A percentile compares a stretch with the other conserved stretches of the same genome.
These are phyloP conservation scores for Callitettix versicolor DNA, from an alignment of 1,140 invertebrate genomes.

Conservation along the genomic window DNA sequence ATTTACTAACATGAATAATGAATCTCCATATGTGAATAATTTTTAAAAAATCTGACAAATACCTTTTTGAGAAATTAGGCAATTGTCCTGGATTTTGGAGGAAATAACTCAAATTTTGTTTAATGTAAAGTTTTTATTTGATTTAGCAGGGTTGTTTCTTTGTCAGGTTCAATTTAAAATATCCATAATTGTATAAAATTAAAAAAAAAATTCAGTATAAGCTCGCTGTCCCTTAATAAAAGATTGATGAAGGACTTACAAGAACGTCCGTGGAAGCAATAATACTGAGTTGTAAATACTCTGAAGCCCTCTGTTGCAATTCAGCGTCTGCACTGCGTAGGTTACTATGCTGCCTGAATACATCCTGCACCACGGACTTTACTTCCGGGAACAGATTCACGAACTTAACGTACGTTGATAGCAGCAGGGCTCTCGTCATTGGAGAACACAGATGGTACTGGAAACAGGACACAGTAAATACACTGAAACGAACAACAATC, in stretches of 20 bases:
- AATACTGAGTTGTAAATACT: conserved; percentile 93
- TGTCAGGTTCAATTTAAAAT: no score
- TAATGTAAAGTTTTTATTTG: no score
- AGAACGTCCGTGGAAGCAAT: conserved; percentile 94
- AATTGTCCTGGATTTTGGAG: no score
- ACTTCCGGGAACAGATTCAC: conserved; percentile 99
- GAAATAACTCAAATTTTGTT: no score
- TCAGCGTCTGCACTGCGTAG: conserved; percentile 95
- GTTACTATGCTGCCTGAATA: conserved; percentile 93
- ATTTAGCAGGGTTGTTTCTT: no score
- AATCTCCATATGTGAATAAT: no score
- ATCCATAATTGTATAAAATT: neutral
- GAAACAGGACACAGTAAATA: conserved; percentile 26
- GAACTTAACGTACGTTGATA: conserved; percentile 99
- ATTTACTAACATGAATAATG: no score
- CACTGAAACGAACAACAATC: neutral
- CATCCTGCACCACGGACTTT: conserved; percentile 89
- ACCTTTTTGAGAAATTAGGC: no score
- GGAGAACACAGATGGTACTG: conserved; percentile 94
- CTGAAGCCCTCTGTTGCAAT: conserved; percentile 93
- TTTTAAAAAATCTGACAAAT: no score
- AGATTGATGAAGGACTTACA: no score
- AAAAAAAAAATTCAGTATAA: conserved; percentile 13
- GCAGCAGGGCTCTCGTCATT: conserved; percentile 85
- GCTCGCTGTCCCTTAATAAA: no score